Evolutionary conservation across 2,113 vertebrate species (phyloP).

Genomic region (Phaetusa simplex): DNA sequence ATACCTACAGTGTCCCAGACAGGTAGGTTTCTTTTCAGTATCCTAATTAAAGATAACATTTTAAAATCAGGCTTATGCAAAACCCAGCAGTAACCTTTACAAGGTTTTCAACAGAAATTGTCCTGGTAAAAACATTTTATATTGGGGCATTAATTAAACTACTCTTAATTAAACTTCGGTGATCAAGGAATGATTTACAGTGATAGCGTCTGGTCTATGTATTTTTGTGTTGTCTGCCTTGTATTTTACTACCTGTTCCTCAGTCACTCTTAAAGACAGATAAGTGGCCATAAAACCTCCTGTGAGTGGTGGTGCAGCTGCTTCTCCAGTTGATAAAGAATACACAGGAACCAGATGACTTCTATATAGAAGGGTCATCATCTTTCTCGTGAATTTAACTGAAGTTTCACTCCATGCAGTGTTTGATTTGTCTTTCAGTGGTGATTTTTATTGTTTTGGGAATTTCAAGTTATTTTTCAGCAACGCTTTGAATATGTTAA

Average conservation of each 20-base stretch:
- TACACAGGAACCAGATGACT: neutral
- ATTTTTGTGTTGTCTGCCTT: neutral
- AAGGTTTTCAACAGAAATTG: neutral
- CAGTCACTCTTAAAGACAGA: neutral
- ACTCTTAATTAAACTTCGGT: neutral
- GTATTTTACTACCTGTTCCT: neutral
- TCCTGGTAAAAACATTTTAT: neutral
- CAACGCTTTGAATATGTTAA: neutral
- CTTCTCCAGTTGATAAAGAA: neutral
- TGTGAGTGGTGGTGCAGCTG: neutral
- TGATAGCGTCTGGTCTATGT: neutral
- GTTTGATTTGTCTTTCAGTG: neutral
- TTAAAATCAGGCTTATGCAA: neutral
- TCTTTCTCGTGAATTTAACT: neutral
- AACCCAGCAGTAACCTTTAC: neutral
- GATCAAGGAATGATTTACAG: neutral
- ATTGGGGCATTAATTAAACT: neutral
- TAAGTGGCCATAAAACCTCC: neutral
- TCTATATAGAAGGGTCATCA: neutral
- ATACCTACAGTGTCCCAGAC: constrained; percentile 87
- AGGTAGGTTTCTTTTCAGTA: constrained; percentile 73
- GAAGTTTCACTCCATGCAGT: neutral
- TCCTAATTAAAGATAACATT: neutral
- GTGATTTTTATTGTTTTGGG: neutral
- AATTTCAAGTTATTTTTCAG: neutral